Base-by-base conservation (phyloP, 92 coral and sea anemone genomes). In the Phymanthus crucifer region DNA sequence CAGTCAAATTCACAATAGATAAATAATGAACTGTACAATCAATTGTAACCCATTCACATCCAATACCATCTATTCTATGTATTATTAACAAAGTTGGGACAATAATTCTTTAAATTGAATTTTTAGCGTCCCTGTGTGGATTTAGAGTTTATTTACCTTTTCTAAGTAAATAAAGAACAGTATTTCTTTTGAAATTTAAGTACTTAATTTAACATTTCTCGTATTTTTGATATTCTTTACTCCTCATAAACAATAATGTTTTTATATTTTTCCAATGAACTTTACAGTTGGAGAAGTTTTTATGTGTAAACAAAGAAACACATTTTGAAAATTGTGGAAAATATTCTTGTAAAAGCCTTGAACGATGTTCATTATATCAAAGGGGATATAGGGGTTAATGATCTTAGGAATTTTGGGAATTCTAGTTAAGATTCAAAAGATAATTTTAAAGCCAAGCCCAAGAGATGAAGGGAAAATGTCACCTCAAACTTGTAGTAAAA, bases 371-470 rank as follows among this genome's bases (percentile, higher is more conserved):
- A 66, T 19, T 37, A 56, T 1, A 32, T 75, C 32, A 75, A 18
- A 27, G 14, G 19, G 34, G 32, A 61, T 61, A 29, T 61, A 11
- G 29, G n/a, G 68, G 68, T 61, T 61, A 61, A 27, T 24, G 68
- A 61, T 27, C 34, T 2, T 29, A 61, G 68, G 68, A 61, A 61
- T 61, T 13, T 27, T 3, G 34, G 29, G 68, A 61, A 61, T 61
- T 61, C 68, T 61, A 24, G 68, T 61, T 0, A 6, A 61, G 68
- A 61, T 61, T 6, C 10, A 3, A 61, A 24, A 61, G 68, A 61
- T 61, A 26, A 61, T 61, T 61, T 27, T 27, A 61, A 54, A 61
- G 68, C 68, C 68, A 61, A 61, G 68, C 68, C 68, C 68, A 61
- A 27, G 8, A 61, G 14, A 6, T 61, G 23, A 17, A 24, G 10